phyloP scores from a whole-genome alignment of 2,797 vertebrate species.

The Bovichtus diacanthus region DNA sequence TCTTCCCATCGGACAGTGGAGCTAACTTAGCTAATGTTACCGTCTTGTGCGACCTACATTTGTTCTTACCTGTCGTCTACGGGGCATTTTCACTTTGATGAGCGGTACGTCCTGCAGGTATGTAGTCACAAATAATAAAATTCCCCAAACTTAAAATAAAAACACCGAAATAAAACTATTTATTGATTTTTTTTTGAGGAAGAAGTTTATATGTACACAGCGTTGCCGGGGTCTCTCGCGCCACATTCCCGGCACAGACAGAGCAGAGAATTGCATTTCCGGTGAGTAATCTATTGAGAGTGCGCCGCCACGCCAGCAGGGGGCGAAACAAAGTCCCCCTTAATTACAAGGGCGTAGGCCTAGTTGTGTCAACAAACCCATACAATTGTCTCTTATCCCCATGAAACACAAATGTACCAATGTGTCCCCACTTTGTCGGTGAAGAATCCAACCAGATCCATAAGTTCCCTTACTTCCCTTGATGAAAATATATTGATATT shows the following conservation, averaged over 20 bases:
- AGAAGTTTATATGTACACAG: slow-evolving; percentile 68
- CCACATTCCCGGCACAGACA: slow-evolving; percentile 61
- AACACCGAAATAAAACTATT: neutral
- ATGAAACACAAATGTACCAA: neutral
- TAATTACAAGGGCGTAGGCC: neutral
- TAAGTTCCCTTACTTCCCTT: neutral
- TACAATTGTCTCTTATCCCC: neutral
- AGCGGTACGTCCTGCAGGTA: neutral
- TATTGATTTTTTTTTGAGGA: slow-evolving; percentile 33
- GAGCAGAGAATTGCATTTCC: slow-evolving; percentile 69
- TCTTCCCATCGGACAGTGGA: slow-evolving; percentile 19
- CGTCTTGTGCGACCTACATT: slow-evolving; percentile 57
- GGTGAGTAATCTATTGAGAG: neutral
- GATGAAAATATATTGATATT: neutral
- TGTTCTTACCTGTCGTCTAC: slow-evolving; percentile 80
- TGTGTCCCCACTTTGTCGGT: neutral
- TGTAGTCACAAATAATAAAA: neutral
- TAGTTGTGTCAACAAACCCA: neutral
- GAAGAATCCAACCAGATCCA: neutral
- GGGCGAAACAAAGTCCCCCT: no score
- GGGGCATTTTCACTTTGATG: slow-evolving; percentile 72
- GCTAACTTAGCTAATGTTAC: slow-evolving; percentile 72
- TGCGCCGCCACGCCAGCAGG: slow-evolving; percentile 45
- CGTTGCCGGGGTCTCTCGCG: slow-evolving; percentile 53
- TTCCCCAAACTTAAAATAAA: neutral